Conservation (phyloP, 2,797 vertebrate genomes). For the Poeciliopsis presidionis region DNA sequence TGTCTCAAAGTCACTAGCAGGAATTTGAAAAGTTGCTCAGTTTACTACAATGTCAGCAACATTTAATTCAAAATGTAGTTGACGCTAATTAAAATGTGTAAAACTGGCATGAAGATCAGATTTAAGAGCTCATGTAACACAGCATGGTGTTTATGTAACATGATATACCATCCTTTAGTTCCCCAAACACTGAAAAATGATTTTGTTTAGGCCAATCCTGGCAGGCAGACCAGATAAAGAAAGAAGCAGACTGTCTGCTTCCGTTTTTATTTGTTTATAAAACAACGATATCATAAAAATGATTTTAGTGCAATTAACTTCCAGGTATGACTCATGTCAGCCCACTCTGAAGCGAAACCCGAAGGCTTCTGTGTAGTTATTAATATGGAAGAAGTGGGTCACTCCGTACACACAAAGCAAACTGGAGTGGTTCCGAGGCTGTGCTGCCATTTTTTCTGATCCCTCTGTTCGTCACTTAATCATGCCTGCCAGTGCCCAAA, state of each 20-base stretch:
- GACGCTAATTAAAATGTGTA: neutral
- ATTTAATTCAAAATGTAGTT: neutral
- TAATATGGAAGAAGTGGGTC: slow-evolving; percentile 61
- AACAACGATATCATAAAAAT: slow-evolving; percentile 10
- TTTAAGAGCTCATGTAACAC: neutral
- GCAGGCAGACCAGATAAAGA: neutral
- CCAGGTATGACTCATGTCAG: slow-evolving; percentile 22
- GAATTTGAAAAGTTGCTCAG: neutral
- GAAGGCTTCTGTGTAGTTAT: slow-evolving; percentile 31
- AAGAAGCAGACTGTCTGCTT: slow-evolving; percentile 6
- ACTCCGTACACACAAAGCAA: slow-evolving; percentile 30
- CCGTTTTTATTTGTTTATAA: slow-evolving; percentile 6
- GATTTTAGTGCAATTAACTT: neutral
- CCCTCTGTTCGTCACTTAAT: slow-evolving; percentile 58
- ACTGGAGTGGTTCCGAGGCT: slow-evolving; percentile 35
- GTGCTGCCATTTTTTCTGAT: slow-evolving; percentile 37
- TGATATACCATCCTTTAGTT: neutral
- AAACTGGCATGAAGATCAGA: neutral
- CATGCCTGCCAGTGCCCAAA: slow-evolving; percentile 41
- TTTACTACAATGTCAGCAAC: neutral
- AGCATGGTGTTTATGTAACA: neutral
- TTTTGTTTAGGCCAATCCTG: neutral
- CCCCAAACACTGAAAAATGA: neutral
- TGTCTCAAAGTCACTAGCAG: neutral
- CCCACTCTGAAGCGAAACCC: slow-evolving; percentile 14